Conservation (phyloP, 2,888 invertebrate species). For the Ernsta delagoae region DNA sequence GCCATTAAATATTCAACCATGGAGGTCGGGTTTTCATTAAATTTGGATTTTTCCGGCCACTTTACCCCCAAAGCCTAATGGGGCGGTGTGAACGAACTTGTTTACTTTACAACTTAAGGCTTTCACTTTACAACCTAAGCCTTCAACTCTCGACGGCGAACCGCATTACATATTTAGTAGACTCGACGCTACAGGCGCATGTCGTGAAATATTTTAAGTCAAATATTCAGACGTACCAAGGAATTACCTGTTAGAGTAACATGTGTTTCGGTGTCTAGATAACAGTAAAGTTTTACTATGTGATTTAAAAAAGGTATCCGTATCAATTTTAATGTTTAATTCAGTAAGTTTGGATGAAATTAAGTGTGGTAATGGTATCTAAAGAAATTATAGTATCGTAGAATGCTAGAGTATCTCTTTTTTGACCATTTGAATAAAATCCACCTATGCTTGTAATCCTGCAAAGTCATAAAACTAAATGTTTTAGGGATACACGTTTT, state of each 20-base stretch:
- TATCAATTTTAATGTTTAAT: no score
- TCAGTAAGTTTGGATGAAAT: no score
- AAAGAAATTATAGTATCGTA: no score
- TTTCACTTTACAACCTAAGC: constrained; percentile 26
- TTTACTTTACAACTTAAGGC: constrained; percentile 33
- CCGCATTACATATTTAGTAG: constrained; percentile 32
- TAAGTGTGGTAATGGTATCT: no score
- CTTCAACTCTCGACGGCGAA: constrained; percentile 19
- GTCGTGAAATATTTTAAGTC: constrained; percentile 13
- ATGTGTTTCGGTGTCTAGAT: neutral
- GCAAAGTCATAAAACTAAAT: neutral
- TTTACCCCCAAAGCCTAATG: constrained; percentile 35
- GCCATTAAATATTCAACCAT: constrained; percentile 29
- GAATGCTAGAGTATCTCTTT: no score
- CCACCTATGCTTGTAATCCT: no score
- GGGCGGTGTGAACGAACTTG: constrained; percentile 34
- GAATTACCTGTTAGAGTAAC: neutral
- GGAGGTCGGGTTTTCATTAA: constrained; percentile 42
- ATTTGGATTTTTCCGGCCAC: constrained; percentile 44
- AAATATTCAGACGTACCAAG: neutral
- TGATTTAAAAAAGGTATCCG: no score
- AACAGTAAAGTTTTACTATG: neutral
- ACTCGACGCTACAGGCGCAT: neutral
- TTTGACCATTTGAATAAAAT: no score
- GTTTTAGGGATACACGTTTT: neutral